phyloP scores from a whole-genome alignment of 2,888 invertebrate species.

The Sinotaia quadrata region DNA sequence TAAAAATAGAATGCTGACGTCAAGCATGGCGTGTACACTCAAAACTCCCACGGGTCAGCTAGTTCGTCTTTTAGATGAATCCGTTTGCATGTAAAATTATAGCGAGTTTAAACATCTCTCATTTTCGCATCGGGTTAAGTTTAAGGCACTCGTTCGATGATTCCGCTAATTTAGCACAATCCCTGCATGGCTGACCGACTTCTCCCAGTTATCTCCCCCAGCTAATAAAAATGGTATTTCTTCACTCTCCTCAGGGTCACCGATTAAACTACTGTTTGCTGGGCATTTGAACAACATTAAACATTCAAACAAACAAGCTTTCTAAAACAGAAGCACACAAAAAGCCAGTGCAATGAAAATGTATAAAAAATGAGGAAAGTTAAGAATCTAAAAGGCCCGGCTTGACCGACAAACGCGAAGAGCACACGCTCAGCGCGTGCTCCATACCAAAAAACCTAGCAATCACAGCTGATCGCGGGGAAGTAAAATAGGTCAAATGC shows the following conservation, averaged over 20 bases:
- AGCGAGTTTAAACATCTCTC: too few species aligned
- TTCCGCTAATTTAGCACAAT: too few species aligned
- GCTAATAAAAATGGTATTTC: too few species aligned
- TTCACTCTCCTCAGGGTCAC: too few species aligned
- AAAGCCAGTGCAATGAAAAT: not conserved
- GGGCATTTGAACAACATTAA: too few species aligned
- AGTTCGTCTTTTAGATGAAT: not conserved
- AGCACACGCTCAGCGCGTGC: conserved; percentile 34
- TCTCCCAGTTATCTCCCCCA: too few species aligned
- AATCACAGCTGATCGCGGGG: conserved; percentile 28
- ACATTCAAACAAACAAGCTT: too few species aligned
- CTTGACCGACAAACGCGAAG: conserved; percentile 18
- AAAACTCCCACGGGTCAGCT: conserved; percentile 7
- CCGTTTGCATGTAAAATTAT: too few species aligned
- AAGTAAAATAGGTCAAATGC: conserved; percentile 18
- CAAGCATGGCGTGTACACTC: conserved; percentile 9
- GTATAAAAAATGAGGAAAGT: not conserved
- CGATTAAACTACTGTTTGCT: too few species aligned
- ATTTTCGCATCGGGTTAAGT: too few species aligned
- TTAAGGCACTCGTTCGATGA: too few species aligned
- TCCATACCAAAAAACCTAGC: conserved; percentile 2
- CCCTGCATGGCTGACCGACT: conserved; percentile 23
- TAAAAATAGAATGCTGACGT: conserved; percentile 24
- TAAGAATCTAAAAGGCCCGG: too few species aligned
- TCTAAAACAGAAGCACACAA: not conserved